Conservation (phyloP, 2,888 invertebrate genomes). For the Mythimna pallens region DNA sequence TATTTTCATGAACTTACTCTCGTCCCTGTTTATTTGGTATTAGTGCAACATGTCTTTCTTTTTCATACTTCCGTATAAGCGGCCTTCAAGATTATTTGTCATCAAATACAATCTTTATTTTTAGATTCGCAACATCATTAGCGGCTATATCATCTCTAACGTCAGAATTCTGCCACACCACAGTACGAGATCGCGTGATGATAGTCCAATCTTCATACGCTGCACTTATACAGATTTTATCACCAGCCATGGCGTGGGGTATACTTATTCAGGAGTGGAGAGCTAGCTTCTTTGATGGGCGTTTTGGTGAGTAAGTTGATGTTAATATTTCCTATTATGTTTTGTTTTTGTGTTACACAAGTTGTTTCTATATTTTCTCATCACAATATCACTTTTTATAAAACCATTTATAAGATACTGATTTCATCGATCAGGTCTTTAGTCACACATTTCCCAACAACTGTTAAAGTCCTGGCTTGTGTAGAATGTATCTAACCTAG, state of each 20-base stretch:
- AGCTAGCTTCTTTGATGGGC: constrained; percentile 71
- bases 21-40: too few relatives aligned
- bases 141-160: constrained; percentile 73
- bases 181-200: constrained; percentile 78
- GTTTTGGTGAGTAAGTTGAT: constrained; percentile 71
- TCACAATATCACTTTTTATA: too few relatives aligned
- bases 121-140: constrained; percentile 78
- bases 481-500: not conserved
- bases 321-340: not conserved
- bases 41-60: too few relatives aligned
- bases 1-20: too few relatives aligned
- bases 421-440: too few relatives aligned
- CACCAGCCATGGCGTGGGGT: constrained; percentile 77
- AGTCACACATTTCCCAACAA: not conserved
- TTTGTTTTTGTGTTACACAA: not conserved
- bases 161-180: constrained; percentile 79
- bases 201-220: constrained; percentile 76
- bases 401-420: too few relatives aligned
- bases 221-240: constrained; percentile 71
- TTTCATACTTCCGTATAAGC: too few relatives aligned
- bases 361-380: not conserved
- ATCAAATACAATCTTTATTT: constrained; percentile 37
- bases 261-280: constrained; percentile 77
- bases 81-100: not conserved
- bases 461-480: not conserved